Base-by-base conservation (phyloP, 2,797 vertebrate species). In the Scarus forsteni region DNA sequence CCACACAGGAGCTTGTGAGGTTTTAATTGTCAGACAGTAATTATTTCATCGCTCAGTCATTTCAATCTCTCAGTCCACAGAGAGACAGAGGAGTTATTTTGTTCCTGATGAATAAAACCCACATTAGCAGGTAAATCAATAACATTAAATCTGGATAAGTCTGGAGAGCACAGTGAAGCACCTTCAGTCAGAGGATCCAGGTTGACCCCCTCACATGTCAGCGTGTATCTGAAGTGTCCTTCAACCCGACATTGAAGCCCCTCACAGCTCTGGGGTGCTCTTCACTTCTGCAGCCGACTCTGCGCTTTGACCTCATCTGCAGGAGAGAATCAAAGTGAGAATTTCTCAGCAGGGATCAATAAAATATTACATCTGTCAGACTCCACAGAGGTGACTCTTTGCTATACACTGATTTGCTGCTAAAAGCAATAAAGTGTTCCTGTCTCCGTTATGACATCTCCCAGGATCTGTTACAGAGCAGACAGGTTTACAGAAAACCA, bases 321-420 rank as follows among this genome's bases (percentile, higher is more conserved):
- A 53, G 72, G 58, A 83, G 59, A 61, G 53, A 76, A 64, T 67
- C 53, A 50, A 57, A 66, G 19, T 60, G 39, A 58, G 48, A 64
- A 76, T 76, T 40, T 72, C 72, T 84, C 79, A 85, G 69, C 70
- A 16, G 83, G 80, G 85, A 89, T 88, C 86, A 56, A 87, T 89
- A 79, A 80, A 79, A 78, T 75, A 78, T 81, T 55, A 78, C 82
- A 84, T 76, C 85, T 83, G 81, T 79, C 66, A 38, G 56, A 57
- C 49, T 64, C 48, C 6, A 34, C 48, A 75, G 74, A 84, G 83
- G 85, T 77, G 67, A 79, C 56, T 54, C 27, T n/a, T 50, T 50
- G 16, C 50, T 10, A 7, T 34, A 46, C 18, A 13, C 34, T 1
- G 12, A 15, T 46, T 61, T 49, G 14, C 35, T 18, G 35, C 38